Evolutionary conservation across 2,113 vertebrate species (phyloP).

Genomic region (Piaya cayana): DNA sequence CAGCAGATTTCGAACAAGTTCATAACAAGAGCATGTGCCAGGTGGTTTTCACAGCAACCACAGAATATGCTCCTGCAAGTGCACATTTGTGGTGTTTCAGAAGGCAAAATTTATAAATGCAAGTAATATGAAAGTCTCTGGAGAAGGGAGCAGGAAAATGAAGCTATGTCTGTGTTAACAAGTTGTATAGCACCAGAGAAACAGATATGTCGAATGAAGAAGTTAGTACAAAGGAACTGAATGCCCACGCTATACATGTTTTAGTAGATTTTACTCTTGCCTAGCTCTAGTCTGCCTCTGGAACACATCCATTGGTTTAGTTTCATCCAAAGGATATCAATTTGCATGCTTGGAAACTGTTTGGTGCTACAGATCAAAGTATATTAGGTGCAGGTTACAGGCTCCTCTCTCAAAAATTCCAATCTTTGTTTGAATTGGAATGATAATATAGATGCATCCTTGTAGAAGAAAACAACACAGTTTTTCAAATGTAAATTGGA

Average conservation of each 20-base stretch:
- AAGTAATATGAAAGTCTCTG: neutral
- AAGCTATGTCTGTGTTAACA: neutral
- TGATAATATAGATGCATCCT: neutral
- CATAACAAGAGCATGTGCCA: accelerated
- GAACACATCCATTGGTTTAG: neutral
- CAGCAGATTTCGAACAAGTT: neutral
- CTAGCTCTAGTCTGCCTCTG: neutral
- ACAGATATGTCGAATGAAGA: neutral
- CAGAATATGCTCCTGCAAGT: neutral
- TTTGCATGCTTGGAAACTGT: neutral
- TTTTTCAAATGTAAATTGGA: neutral
- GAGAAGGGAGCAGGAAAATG: neutral
- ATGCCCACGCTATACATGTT: neutral
- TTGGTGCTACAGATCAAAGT: neutral
- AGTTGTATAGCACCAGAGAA: neutral
- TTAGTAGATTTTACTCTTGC: neutral
- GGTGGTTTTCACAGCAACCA: neutral
- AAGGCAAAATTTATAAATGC: neutral
- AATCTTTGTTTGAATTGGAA: neutral
- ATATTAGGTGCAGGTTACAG: neutral
- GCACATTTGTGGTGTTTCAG: neutral
- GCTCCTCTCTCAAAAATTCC: neutral
- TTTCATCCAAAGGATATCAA: neutral
- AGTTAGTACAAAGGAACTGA: neutral
- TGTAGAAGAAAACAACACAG: neutral